Base-by-base conservation (phyloP, 2,797 vertebrate species). In the Hippocampus kuda region DNA sequence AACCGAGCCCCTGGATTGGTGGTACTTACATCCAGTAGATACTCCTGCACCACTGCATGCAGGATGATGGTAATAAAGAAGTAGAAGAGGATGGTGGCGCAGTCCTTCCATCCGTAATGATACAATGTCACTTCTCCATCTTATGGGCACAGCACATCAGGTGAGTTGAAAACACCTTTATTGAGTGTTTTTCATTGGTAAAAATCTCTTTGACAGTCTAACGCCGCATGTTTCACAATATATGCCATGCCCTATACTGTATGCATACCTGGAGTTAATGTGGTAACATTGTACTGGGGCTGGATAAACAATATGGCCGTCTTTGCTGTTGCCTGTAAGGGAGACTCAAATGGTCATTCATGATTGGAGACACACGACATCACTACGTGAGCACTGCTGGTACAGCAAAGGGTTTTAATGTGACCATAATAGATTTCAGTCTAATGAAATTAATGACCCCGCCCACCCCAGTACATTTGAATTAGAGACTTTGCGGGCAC, bases 221-320 rank as follows among this genome's bases (percentile, higher is more conserved):
- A 15, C 15, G 9, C n/a, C 22, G 0, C 15, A 2, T 34, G 16
- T 34, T 61, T 61, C 27, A 38, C 16, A 61, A 18, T 34, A 34
- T 20, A 30, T 20, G 6, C 20, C 16, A 38, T 34, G 26, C 57
- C 16, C 27, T 18, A 12, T 13, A 49, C 27, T 18, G 4, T 13
- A 49, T 41, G 30, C 66, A 81, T 92, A 99, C 97, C 95, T 93
- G 92, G 77, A 68, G 89, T 86, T 74, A 92, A 84, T 72, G 93
- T 90, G 22, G 93, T 98, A 77, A 93, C 79, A 8, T 98, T 99
- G 78, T 98, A 97, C 89, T 98, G 97, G 81, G 97, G 97, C 91
- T 97, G 96, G 87, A 99, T 99, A 87, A 98, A 99, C 78, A 97
- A 85, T 81, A 98, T 95, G 84, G 95, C 95, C 69, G 93, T 96